A percentile compares a stretch with the other conserved stretches of the same genome.
phyloP scores from a whole-genome alignment of 2,888 invertebrate genomes.

The Mesorhabditis belari region DNA sequence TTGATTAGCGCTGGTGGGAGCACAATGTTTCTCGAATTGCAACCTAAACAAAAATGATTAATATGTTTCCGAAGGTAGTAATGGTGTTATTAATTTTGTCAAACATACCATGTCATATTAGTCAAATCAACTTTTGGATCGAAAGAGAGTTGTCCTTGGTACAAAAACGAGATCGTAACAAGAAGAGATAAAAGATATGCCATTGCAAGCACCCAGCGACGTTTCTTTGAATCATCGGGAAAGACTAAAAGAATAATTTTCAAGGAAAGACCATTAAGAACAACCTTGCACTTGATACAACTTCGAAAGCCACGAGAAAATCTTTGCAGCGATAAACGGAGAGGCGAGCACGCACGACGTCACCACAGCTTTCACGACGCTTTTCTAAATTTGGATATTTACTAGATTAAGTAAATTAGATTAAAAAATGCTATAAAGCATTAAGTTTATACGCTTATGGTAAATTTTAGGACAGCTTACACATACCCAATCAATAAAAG shows the following conservation, averaged over 20 bases:
- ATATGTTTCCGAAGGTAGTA: too few species aligned
- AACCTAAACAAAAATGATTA: constrained; percentile 18
- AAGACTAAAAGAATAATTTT: constrained; percentile 30
- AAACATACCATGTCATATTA: constrained; percentile 43
- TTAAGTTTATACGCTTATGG: too few species aligned
- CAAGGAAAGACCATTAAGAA: too few species aligned
- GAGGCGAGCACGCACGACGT: constrained; percentile 32
- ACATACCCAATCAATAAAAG: constrained; percentile 20
- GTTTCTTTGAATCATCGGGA: constrained; percentile 12
- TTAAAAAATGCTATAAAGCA: constrained; percentile 6
- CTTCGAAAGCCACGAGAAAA: constrained; percentile 21
- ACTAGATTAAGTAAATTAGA: constrained; percentile 6
- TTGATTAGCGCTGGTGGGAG: constrained; percentile 19
- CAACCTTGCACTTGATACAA: constrained; percentile 19
- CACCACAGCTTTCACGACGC: constrained; percentile 22
- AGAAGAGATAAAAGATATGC: constrained; percentile 32
- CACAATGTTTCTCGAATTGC: constrained; percentile 38
- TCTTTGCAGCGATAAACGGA: constrained; percentile 28
- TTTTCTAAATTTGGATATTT: too few species aligned
- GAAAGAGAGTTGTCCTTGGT: constrained; percentile 30
- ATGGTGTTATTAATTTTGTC: too few species aligned
- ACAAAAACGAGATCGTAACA: constrained; percentile 38
- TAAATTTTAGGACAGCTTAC: too few species aligned
- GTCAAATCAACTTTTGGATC: constrained; percentile 33
- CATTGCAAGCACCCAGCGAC: constrained; percentile 28